Evolutionary conservation across 1,140 invertebrate genomes (phyloP).

Genomic region (Hycleus phaleratus): DNA sequence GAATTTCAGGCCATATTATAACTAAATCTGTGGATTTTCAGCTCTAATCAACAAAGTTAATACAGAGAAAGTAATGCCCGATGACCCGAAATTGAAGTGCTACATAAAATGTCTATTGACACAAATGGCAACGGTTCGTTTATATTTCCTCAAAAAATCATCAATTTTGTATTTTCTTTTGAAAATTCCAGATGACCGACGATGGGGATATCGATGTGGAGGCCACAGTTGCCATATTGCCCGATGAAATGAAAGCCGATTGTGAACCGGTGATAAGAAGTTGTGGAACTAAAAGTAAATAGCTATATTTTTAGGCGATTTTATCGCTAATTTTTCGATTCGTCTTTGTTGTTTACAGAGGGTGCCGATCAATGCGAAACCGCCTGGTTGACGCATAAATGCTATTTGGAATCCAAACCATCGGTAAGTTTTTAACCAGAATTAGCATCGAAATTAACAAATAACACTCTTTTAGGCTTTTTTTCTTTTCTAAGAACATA

Average conservation of each 20-base stretch:
- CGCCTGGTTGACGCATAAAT: constrained; percentile 32
- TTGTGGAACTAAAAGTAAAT: constrained; percentile 35
- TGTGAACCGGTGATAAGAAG: constrained; percentile 27
- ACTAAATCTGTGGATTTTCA: background rate
- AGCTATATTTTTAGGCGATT: background rate
- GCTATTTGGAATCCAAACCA: constrained; percentile 23
- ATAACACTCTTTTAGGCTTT: constrained; percentile 14
- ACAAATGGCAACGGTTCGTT: constrained; percentile 36
- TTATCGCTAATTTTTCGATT: constrained; percentile 1
- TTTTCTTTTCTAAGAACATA: constrained; percentile 12
- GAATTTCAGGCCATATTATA: background rate
- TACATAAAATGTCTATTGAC: constrained; percentile 41
- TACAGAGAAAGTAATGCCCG: constrained; percentile 24
- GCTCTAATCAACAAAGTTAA: background rate
- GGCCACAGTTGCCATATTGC: constrained; percentile 33
- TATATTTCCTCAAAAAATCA: background rate
- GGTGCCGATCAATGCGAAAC: constrained; percentile 32
- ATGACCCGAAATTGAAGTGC: constrained; percentile 36
- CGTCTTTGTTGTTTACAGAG: constrained; percentile 19
- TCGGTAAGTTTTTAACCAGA: constrained; percentile 17
- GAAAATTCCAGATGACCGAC: constrained; percentile 31
- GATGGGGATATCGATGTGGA: constrained; percentile 38
- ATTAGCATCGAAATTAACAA: background rate
- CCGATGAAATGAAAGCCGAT: constrained; percentile 27
- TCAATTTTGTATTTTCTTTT: background rate